phyloP scores from a whole-genome alignment of 2,113 vertebrate species.

The Oncorhynchus tshawytscha region DNA sequence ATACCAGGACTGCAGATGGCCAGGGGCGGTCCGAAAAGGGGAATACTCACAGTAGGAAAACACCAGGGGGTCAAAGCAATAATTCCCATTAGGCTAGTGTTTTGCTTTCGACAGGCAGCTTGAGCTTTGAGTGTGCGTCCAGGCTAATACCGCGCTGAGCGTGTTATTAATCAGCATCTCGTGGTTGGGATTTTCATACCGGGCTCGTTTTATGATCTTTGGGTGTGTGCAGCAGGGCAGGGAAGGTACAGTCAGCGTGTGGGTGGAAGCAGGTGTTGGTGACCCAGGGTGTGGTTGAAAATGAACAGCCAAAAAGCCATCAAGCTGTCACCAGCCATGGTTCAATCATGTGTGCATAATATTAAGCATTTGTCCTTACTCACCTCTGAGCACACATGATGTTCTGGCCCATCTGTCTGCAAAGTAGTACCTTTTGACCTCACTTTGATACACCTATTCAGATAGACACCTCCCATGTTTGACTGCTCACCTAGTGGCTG shows the following conservation, averaged over 20 bases:
- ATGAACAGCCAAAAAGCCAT: neutral
- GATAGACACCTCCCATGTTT: no score
- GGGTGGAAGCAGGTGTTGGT: neutral
- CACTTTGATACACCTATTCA: no score
- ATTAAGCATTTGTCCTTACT: neutral
- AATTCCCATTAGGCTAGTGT: neutral
- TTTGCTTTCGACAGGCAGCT: neutral
- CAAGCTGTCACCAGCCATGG: neutral
- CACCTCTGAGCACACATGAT: no score
- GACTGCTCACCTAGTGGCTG: no score
- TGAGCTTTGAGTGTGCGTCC: constrained; percentile 12
- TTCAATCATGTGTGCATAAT: neutral
- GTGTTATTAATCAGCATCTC: constrained; percentile 25
- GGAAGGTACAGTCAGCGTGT: neutral
- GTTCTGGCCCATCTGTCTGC: no score
- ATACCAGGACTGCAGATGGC: neutral
- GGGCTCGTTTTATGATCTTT: neutral
- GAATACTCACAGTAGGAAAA: neutral
- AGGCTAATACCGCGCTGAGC: neutral
- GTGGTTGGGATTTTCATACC: constrained; percentile 46
- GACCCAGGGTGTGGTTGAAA: neutral
- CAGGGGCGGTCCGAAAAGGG: no score
- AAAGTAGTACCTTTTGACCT: no score
- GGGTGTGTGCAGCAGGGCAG: neutral
- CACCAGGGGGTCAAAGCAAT: neutral